These are phyloP conservation scores for Carabus problematicus DNA, from an alignment of 2,888 invertebrate genomes.

Conservation along the genomic window DNA sequence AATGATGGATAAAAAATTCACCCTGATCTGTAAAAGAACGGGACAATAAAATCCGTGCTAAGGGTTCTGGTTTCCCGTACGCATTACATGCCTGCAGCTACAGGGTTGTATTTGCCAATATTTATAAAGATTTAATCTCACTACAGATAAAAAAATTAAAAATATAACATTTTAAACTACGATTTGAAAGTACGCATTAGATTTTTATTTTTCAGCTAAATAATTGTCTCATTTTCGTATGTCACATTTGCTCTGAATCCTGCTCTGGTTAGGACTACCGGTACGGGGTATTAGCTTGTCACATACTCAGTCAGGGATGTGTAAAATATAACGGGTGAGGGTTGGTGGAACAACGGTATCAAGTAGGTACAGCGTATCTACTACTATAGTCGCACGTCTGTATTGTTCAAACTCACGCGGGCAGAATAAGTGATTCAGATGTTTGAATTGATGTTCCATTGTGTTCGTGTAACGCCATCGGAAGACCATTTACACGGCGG, in stretches of 20 bases:
- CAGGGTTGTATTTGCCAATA: neutral
- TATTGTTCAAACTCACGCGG: conserved; percentile 23
- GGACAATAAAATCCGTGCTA: conserved; percentile 14
- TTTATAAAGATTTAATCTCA: no score
- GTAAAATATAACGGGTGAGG: neutral
- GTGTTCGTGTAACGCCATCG: neutral
- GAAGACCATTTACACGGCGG: conserved; percentile 1
- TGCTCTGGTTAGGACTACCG: no score
- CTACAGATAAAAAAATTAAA: no score
- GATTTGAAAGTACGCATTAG: no score
- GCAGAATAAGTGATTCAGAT: conserved; percentile 24
- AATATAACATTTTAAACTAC: no score
- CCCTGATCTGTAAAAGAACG: conserved; percentile 9
- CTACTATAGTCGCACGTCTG: neutral
- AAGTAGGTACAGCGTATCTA: neutral
- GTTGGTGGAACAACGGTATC: neutral
- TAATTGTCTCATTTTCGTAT: no score
- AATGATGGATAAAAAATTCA: conserved; percentile 18
- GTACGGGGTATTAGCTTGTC: conserved; percentile 1
- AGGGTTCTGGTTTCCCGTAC: conserved; percentile 7
- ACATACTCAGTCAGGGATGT: conserved; percentile 2
- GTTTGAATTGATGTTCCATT: conserved; percentile 26
- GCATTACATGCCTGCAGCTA: conserved; percentile 1
- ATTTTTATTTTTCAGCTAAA: no score
- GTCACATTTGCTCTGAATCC: no score